A percentile compares a stretch with the other conserved stretches of the same genome.
phyloP scores from a whole-genome alignment of 2,888 invertebrate species.

The Trilocha varians region DNA sequence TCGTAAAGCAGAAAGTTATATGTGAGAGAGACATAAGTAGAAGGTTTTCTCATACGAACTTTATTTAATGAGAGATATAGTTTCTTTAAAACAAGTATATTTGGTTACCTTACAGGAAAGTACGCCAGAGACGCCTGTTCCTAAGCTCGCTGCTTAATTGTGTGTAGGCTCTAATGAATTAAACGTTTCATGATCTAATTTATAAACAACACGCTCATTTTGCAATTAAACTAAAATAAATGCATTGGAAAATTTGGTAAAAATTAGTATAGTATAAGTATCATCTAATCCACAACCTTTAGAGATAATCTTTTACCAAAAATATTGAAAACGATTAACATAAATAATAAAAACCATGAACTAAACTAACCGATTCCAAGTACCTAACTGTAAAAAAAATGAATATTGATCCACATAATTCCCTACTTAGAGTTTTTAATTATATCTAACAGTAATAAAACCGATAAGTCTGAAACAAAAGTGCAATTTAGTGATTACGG shows the following conservation, averaged over 20 bases:
- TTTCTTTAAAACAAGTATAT: not conserved
- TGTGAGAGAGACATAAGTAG: too few species aligned
- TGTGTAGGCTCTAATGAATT: slow-evolving; percentile 40
- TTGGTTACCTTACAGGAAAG: slow-evolving; percentile 24
- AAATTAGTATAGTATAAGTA: not conserved
- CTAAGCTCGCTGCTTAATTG: slow-evolving; percentile 29
- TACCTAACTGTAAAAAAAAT: too few species aligned
- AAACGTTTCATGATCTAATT: slow-evolving; percentile 18
- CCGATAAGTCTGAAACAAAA: slow-evolving; percentile 27
- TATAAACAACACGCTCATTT: not conserved
- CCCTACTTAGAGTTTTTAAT: not conserved
- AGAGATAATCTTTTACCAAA: too few species aligned
- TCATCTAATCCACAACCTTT: not conserved
- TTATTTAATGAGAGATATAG: too few species aligned
- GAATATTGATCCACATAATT: too few species aligned
- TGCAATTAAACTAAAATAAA: not conserved
- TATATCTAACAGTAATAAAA: slow-evolving; percentile 8
- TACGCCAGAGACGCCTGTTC: slow-evolving; percentile 21
- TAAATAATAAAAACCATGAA: too few species aligned
- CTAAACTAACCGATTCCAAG: too few species aligned
- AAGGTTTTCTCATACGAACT: too few species aligned
- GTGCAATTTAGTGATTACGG: slow-evolving; percentile 44
- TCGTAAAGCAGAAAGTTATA: too few species aligned
- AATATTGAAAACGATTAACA: too few species aligned
- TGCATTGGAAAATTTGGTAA: not conserved